A percentile compares a stretch with the other conserved stretches of the same genome.
phyloP scores from a whole-genome alignment of 2,797 vertebrate genomes.

The Protonibea diacanthus region DNA sequence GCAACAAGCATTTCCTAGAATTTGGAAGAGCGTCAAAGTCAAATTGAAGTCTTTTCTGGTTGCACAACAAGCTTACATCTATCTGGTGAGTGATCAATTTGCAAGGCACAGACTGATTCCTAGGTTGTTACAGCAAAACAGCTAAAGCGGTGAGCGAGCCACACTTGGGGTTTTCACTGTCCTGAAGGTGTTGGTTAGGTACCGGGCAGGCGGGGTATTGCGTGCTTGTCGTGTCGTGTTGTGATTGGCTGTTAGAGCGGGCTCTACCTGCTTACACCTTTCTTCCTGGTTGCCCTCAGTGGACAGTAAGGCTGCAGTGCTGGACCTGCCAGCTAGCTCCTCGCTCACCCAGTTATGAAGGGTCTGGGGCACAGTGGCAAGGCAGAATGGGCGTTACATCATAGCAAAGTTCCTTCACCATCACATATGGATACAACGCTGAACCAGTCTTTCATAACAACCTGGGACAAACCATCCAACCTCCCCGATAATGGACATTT shows the following conservation, averaged over 20 bases:
- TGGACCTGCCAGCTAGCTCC: slow-evolving; percentile 91
- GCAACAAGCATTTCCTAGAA: slow-evolving; percentile 42
- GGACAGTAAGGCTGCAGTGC: slow-evolving; percentile 89
- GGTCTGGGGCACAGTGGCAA: slow-evolving; percentile 82
- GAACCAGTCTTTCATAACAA: slow-evolving; percentile 3
- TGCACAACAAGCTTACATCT: slow-evolving; percentile 45
- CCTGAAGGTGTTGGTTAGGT: slow-evolving; percentile 70
- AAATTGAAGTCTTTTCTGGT: slow-evolving; percentile 17
- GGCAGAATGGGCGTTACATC: slow-evolving; percentile 65
- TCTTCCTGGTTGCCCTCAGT: slow-evolving; percentile 94
- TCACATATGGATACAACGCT: slow-evolving; percentile 31
- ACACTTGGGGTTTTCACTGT: slow-evolving; percentile 44
- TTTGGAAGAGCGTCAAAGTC: background rate
- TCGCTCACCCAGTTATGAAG: slow-evolving; percentile 94
- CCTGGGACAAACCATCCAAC: background rate
- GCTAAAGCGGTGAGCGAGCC: slow-evolving; percentile 67
- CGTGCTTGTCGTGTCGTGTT: slow-evolving; percentile 71
- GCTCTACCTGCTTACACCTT: slow-evolving; percentile 97
- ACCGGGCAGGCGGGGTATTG: slow-evolving; percentile 60
- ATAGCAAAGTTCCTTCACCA: slow-evolving; percentile 29
- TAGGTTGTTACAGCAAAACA: slow-evolving; percentile 61
- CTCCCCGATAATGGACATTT: background rate
- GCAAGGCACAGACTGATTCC: slow-evolving; percentile 63
- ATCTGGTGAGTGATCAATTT: slow-evolving; percentile 52
- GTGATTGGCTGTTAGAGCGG: slow-evolving; percentile 49